Percentiles rank a stretch among this genome's conserved stretches.
phyloP scores from a whole-genome alignment of 2,113 vertebrate species.

The Pluvianellus socialis region DNA sequence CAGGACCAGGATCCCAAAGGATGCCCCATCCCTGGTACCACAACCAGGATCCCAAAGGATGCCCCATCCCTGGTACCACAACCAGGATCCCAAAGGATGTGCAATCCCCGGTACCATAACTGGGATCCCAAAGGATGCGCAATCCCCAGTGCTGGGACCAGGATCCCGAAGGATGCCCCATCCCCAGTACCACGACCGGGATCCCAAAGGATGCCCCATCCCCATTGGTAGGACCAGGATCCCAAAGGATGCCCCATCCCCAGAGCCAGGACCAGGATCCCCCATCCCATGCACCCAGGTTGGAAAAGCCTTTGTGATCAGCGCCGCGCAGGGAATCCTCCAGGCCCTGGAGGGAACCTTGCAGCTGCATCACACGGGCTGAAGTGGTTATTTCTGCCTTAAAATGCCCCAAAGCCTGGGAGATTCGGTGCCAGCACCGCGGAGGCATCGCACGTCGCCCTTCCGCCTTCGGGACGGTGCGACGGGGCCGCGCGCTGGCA shows the following conservation, averaged over 20 bases:
- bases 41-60: not conserved
- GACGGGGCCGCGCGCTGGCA: rapidly evolving
- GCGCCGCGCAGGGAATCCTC: not conserved
- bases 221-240: not conserved
- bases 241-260: not conserved
- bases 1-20: too few relatives aligned
- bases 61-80: not conserved
- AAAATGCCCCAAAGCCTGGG: not conserved
- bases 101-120: not conserved
- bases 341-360: not conserved
- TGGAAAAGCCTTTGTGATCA: not conserved
- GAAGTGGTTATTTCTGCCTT: not conserved
- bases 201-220: not conserved
- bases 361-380: rapidly evolving
- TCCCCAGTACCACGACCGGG: not conserved
- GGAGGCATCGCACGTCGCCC: rapidly evolving
- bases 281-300: not conserved
- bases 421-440: rapidly evolving
- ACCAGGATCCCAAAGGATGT: too few relatives aligned
- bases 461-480: rapidly evolving
- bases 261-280: not conserved
- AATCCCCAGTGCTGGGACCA: too few relatives aligned
- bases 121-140: not conserved
- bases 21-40: not conserved
- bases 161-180: not conserved